phyloP scores from a whole-genome alignment of 2,797 vertebrate species.

The Neosalanx taihuensis region DNA sequence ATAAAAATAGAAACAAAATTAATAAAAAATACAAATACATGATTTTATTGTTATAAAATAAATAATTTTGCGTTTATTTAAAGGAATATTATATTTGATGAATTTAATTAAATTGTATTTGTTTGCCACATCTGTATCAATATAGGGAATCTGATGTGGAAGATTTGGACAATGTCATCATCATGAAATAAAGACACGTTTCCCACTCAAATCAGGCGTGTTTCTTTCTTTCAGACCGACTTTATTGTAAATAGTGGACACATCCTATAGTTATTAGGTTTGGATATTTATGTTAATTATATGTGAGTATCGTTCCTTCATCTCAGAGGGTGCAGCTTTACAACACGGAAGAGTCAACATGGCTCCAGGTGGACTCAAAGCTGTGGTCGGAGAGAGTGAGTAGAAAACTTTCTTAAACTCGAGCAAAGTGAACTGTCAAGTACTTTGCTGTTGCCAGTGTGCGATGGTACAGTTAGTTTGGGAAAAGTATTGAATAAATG shows the following conservation, averaged over 20 bases:
- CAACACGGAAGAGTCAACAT: slow-evolving; percentile 70
- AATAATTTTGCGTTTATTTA: not conserved
- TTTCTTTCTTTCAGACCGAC: not conserved
- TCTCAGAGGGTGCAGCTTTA: not conserved
- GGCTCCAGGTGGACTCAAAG: slow-evolving; percentile 78
- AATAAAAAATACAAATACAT: too few relatives aligned
- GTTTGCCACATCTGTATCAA: not conserved
- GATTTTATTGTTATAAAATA: too few relatives aligned
- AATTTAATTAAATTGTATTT: not conserved
- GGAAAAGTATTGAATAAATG: too few relatives aligned
- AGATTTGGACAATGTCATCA: slow-evolving; percentile 20
- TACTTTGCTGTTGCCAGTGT: not conserved
- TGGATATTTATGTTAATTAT: not conserved
- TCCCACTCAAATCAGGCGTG: not conserved
- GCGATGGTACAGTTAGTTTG: not conserved
- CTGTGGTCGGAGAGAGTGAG: slow-evolving; percentile 79
- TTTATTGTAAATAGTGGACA: not conserved
- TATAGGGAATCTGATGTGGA: slow-evolving; percentile 10
- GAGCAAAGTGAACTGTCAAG: not conserved
- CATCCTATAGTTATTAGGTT: not conserved
- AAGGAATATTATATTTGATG: not conserved
- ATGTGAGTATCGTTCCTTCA: too few relatives aligned
- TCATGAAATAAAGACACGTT: slow-evolving; percentile 24
- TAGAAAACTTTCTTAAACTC: slow-evolving; percentile 15
- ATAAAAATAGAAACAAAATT: not conserved